Evolutionary conservation across 2,797 vertebrate genomes (phyloP).

Genomic region (Scolopax rusticola): DNA sequence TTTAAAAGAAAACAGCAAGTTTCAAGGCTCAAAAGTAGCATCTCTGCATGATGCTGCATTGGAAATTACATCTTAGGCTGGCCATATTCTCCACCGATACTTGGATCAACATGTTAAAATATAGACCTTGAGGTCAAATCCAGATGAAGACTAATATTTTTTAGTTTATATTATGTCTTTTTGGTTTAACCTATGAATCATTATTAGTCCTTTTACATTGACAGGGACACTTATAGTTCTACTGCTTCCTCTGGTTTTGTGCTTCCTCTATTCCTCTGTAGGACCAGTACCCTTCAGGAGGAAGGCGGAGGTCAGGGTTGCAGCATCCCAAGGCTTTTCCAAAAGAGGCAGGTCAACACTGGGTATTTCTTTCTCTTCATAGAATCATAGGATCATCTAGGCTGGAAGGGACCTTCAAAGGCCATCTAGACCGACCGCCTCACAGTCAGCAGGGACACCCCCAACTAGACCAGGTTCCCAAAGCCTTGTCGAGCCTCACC

Average conservation of each 20-base stretch:
- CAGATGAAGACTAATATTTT: neutral
- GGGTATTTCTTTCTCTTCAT: neutral
- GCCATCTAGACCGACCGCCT: too few relatives aligned
- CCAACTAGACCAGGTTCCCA: too few relatives aligned
- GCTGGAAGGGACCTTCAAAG: too few relatives aligned
- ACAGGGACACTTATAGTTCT: neutral
- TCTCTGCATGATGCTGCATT: neutral
- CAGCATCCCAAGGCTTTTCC: neutral
- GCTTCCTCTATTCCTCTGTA: accelerated
- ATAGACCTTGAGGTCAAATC: neutral
- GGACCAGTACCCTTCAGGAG: neutral
- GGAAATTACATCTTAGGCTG: neutral
- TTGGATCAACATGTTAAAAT: neutral
- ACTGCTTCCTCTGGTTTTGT: neutral
- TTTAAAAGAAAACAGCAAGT: too few relatives aligned
- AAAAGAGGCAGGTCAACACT: accelerated
- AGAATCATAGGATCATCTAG: too few relatives aligned
- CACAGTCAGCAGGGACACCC: too few relatives aligned
- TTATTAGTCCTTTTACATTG: neutral
- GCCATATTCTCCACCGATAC: neutral
- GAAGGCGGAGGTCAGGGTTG: neutral
- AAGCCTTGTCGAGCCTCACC: too few relatives aligned
- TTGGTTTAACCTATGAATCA: neutral
- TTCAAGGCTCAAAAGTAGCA: neutral
- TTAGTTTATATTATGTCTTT: neutral